A percentile compares a stretch with the other conserved stretches of the same genome.
Conservation (phyloP, 2,797 vertebrate species). For the Uromys caudimaculatus region DNA sequence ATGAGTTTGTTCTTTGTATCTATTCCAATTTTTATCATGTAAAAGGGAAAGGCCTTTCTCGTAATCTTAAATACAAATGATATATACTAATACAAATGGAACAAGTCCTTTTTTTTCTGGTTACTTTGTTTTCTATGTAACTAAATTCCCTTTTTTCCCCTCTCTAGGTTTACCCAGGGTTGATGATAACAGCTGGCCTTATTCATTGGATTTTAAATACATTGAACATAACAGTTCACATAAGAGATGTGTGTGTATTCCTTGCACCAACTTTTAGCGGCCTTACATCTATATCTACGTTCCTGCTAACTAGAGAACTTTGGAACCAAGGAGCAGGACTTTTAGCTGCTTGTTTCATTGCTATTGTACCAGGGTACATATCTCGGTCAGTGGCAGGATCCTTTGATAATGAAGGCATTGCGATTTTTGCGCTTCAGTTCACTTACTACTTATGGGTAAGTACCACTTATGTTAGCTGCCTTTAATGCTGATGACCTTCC, state of each 20-base stretch:
- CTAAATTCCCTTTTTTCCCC: background rate
- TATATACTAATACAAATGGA: constrained; percentile 47
- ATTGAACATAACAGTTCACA: constrained; percentile 97
- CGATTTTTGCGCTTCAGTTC: constrained; percentile 99
- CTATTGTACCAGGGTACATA: constrained; percentile 98
- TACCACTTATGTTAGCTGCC: constrained; percentile 79
- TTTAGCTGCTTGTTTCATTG: constrained; percentile 98
- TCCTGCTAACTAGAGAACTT: constrained; percentile 97
- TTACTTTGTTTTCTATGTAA: constrained; percentile 46
- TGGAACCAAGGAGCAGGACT: constrained; percentile 99
- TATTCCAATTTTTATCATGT: constrained; percentile 27
- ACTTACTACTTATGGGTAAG: constrained; percentile 99
- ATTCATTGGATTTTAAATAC: constrained; percentile 98
- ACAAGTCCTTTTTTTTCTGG: constrained; percentile 10
- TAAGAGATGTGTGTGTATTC: constrained; percentile 98
- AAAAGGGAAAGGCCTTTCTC: constrained; percentile 24
- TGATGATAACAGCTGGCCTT: constrained; percentile 98
- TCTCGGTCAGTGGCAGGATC: constrained; percentile 98
- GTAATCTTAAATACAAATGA: constrained; percentile 10
- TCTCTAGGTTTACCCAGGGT: constrained; percentile 95
- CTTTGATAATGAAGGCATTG: constrained; percentile 99
- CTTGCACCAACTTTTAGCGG: constrained; percentile 98
- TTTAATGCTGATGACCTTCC: background rate
- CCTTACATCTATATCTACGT: constrained; percentile 98
- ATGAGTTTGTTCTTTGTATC: constrained; percentile 21